Evolutionary conservation across 2,113 vertebrate genomes (phyloP).

Genomic region (Dasypus novemcinctus): DNA sequence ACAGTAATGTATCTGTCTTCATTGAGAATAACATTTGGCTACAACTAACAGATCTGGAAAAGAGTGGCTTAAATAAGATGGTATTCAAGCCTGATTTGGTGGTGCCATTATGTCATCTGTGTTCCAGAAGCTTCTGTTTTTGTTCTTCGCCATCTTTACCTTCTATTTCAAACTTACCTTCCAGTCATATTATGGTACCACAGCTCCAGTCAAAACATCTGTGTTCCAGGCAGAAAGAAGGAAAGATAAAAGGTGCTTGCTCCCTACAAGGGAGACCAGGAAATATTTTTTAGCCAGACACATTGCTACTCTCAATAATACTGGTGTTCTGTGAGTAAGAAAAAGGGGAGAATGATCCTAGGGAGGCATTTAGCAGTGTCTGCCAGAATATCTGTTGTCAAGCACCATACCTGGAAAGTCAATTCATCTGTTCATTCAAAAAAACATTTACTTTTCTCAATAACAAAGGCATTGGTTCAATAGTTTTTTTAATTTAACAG

Average conservation of each 20-base stretch:
- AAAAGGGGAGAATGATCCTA: not conserved
- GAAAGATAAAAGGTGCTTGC: not conserved
- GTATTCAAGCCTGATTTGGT: not conserved
- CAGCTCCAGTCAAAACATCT: not conserved
- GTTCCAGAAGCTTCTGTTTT: not conserved
- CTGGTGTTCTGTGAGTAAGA: not conserved
- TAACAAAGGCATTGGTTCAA: not conserved
- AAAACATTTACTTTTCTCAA: conserved; percentile 3
- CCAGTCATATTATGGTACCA: not conserved
- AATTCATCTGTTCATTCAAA: not conserved
- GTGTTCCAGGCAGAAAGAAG: not conserved
- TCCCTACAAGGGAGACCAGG: not conserved
- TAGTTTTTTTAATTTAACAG: conserved; percentile 16
- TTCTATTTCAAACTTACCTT: not conserved
- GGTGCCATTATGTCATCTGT: not conserved
- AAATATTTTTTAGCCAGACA: not conserved
- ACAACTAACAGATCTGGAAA: not conserved
- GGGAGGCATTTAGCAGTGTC: not conserved
- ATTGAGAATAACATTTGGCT: conserved; percentile 1
- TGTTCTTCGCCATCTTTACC: not conserved
- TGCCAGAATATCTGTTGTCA: not conserved
- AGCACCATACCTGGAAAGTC: not conserved
- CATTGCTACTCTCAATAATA: not conserved
- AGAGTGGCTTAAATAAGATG: not conserved
- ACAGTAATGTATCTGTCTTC: not conserved